Evolutionary conservation across 2,797 vertebrate genomes (phyloP), one percentile per base, ranked within the genome.

Genomic region (Acrossocheilus wenchowensis): DNA sequence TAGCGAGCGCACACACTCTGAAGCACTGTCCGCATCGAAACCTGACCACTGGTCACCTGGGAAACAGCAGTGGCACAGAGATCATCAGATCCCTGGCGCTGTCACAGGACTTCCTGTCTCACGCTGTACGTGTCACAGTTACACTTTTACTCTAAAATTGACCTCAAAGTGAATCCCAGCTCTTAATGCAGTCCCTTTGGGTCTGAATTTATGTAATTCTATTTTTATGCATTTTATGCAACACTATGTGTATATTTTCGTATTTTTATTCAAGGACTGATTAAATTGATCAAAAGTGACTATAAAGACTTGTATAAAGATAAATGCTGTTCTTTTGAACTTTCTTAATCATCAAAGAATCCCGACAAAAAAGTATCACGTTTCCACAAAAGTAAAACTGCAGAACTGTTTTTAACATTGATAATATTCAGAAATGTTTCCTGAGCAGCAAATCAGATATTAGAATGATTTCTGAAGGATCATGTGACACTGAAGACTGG

Each of bases 1-100:
- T 99, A 75, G 97, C 97, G 8, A 96, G 96, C 0, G 97, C 97
- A 90, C 98, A 99, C 79, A 92, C 91, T 8, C 92, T 95, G 88
- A 95, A 96, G 86, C 95, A 96, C 93, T 98, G 97, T 92, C 88
- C 88, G 1, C 90, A 91, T 81, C 90, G 92, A 88, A 96, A 95
- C 91, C 52, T 84, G 80, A 93, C 96, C 4, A 78, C 90, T 17
- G 90, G 93, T 88, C 90, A 91, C 89, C 93, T 88, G 74, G 84
- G 93, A 87, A 97, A 97, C 90, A 88, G 90, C 91, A 95, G 94
- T 2, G 93, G 93, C 73, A 88, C 94, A 4, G 90, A 95, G 81
- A 90, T 95, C 0, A 89, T 93, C 78, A 90, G 88, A 87, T 94
- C 91, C 79, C 89, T 93, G 52, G 93, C 93, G 43, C 94, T 91